Percentiles rank a stretch among this genome's conserved stretches.
These are phyloP conservation scores for Palythoa grandiflora DNA, from an alignment of 92 coral and sea anemone genomes.

Conservation along the genomic window DNA sequence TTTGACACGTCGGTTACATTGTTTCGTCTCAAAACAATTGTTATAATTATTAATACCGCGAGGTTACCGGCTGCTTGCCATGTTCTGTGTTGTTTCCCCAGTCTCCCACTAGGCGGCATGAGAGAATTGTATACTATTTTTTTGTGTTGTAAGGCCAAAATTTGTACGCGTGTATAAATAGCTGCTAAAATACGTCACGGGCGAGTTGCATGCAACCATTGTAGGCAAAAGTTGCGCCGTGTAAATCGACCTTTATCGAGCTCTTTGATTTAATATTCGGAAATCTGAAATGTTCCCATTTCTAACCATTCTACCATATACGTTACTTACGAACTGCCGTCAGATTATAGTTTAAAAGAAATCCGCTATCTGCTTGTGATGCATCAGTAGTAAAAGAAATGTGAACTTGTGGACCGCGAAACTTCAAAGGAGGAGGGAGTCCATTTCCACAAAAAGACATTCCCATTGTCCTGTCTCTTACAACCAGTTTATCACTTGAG, in stretches of 20 bases:
- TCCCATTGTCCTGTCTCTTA: not conserved
- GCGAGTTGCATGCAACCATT: too few species aligned
- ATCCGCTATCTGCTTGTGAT: not conserved
- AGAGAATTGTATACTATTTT: too few species aligned
- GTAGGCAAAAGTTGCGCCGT: too few species aligned
- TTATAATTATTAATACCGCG: too few species aligned
- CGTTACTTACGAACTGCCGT: not conserved
- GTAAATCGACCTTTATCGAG: not conserved
- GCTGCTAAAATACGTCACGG: too few species aligned
- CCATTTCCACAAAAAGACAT: constrained; percentile 2
- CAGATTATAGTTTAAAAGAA: constrained; percentile 14
- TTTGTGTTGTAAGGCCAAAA: too few species aligned
- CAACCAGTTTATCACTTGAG: constrained; percentile 2
- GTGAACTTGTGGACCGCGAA: constrained; percentile 18
- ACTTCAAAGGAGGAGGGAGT: not conserved
- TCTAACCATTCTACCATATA: not conserved
- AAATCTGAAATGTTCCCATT: not conserved
- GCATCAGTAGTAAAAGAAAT: constrained; percentile 20
- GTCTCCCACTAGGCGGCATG: too few species aligned
- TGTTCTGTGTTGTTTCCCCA: too few species aligned
- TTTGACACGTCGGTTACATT: too few species aligned
- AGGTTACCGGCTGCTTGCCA: too few species aligned
- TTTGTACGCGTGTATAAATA: too few species aligned
- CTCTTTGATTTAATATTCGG: not conserved
- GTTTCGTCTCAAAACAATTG: too few species aligned